Percentiles rank a stretch among this genome's conserved stretches.
Evolutionary conservation across 2,113 vertebrate genomes (phyloP).

Genomic region (Crypturellus undulatus): DNA sequence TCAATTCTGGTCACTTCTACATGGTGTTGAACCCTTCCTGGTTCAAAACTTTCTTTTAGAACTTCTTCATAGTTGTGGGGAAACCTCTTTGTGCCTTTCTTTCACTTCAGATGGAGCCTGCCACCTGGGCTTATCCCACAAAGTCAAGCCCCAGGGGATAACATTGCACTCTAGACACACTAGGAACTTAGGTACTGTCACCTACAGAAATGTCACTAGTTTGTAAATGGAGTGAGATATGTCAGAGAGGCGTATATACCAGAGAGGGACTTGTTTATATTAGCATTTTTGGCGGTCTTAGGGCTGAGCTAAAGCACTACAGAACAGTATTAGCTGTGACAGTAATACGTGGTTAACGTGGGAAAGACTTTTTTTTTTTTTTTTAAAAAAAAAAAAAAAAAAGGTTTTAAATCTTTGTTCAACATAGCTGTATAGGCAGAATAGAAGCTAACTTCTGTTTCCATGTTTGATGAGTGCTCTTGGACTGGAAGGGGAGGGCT

Average conservation of each 20-base stretch:
- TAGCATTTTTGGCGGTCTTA: background rate
- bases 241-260: background rate
- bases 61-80: background rate
- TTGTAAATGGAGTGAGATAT: background rate
- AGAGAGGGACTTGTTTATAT: background rate
- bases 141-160: background rate
- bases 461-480: background rate
- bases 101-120: background rate
- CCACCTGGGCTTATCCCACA: background rate
- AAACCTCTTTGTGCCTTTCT: background rate
- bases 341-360: background rate
- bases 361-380: background rate
- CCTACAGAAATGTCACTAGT: background rate
- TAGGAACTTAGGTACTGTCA: background rate
- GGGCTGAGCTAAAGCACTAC: background rate
- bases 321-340: background rate
- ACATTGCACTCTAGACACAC: background rate
- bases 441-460: background rate
- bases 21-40: background rate
- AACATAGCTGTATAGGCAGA: background rate
- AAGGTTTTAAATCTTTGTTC: background rate
- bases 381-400: too few species aligned
- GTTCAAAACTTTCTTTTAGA: background rate
- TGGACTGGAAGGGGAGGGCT: background rate
- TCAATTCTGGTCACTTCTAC: background rate